Base-by-base conservation (phyloP, 1,140 invertebrate species). In the Drosophila malerkotliana region DNA sequence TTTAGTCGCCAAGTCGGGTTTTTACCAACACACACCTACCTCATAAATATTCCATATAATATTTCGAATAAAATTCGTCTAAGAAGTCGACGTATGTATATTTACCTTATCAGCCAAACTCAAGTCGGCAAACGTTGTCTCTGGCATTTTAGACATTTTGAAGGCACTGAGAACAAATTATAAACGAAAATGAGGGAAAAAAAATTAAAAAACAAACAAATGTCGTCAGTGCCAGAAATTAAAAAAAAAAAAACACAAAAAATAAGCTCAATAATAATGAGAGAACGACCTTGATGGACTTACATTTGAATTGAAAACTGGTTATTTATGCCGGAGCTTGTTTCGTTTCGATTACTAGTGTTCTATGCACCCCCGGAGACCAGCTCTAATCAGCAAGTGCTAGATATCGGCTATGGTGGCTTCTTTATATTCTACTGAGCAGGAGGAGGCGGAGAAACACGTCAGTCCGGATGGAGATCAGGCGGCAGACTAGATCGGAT, bases 71-170 rank as follows among this genome's bases (percentile, higher is more conserved):
- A 69, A 47, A 62, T 39, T 30, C 14, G 30, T 15, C 15, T 21
- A 53, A 12, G 41, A 44, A 39, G 8, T 30, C 7, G 12, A 0
- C 15, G 26, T 28, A 49, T 69, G 18, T 18, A 49, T 68, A 68
- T 10, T 81, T 79, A 89, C 89, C 89, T 91, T 90, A 89, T 91
- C 89, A 51, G 80, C 76, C 71, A 91, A 67, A 47, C 88, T 90
- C 55, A 91, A 72, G 57, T 91, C 89, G 58, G 79, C 84, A 54
- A 85, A 79, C 15, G 81, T 73, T 28, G 89, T 90, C 72, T 91
- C 89, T 10, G 79, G 81, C 79, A 82, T 74, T 77, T 80, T 82
- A 55, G 71, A 72, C 87, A 90, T 90, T 54, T 69, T 76, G 56
- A 21, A 48, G 55, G 45, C 39, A 28, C 45, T 60, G 44, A 26